Percentiles rank a stretch among this genome's conserved stretches.
phyloP scores from a whole-genome alignment of 2,113 vertebrate species.

The Engystomops pustulosus region DNA sequence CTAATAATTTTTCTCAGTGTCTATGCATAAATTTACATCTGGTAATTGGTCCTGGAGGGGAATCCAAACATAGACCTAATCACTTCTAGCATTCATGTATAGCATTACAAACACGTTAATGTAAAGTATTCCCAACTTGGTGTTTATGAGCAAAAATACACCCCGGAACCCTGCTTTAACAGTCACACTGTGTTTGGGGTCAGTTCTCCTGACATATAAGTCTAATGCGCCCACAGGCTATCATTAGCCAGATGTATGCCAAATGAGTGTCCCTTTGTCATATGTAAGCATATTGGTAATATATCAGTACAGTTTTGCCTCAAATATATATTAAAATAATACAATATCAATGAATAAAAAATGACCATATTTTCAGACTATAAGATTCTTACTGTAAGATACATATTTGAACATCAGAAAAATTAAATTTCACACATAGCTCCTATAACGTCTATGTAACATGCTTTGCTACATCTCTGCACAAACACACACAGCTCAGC shows the following conservation, averaged over 20 bases:
- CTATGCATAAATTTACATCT: conserved; percentile 48
- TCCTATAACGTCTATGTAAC: too few species aligned
- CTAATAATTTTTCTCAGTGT: conserved; percentile 43
- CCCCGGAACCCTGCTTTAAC: neutral
- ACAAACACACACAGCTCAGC: too few species aligned
- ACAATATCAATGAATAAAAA: too few species aligned
- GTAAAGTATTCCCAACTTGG: conserved; percentile 6
- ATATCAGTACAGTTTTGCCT: neutral
- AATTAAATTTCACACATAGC: too few species aligned
- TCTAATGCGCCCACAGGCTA: neutral
- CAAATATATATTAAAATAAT: too few species aligned
- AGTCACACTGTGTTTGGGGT: neutral
- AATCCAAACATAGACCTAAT: conserved; percentile 32
- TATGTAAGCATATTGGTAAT: neutral
- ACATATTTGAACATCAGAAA: too few species aligned
- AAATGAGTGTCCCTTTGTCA: neutral
- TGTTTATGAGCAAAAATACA: neutral
- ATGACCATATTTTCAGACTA: too few species aligned
- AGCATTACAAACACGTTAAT: conserved; percentile 4
- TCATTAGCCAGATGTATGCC: neutral
- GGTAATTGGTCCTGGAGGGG: conserved; percentile 47
- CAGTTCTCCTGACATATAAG: neutral
- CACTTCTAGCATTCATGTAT: conserved; percentile 34
- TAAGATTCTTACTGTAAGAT: too few species aligned
- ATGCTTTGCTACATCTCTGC: too few species aligned